These are phyloP conservation scores for Vannuccia rotundouncinata DNA, from an alignment of 2,888 invertebrate genomes.

Conservation along the genomic window DNA sequence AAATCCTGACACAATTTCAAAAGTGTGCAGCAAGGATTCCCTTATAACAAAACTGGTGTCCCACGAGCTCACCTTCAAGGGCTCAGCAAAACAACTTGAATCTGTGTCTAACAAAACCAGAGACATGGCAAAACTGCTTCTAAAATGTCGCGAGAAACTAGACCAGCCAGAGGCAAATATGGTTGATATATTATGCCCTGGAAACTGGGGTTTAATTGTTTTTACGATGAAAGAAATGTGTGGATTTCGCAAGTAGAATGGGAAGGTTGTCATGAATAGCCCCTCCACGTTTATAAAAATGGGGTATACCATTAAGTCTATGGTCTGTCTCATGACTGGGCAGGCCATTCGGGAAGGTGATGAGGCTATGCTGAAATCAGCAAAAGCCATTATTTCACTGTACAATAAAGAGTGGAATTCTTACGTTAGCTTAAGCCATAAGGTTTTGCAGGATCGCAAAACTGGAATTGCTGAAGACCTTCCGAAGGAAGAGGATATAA, in stretches of 20 bases:
- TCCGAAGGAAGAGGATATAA: not conserved
- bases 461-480: not conserved
- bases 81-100: not conserved
- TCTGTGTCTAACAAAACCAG: not conserved
- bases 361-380: not conserved
- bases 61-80: not conserved
- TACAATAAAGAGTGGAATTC: not conserved
- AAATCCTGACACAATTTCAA: not conserved
- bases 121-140: not conserved
- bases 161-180: not conserved
- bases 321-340: not conserved
- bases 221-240: not conserved
- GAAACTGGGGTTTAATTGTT: not conserved
- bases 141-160: not conserved
- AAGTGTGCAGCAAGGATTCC: not conserved
- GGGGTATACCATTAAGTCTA: not conserved
- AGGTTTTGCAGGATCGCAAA: not conserved
- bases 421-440: not conserved
- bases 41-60: not conserved
- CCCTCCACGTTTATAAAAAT: not conserved
- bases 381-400: not conserved
- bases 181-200: not conserved
- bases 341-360: not conserved
- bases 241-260: not conserved
- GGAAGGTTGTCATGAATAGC: not conserved